Evolutionary conservation across 1,140 invertebrate species (phyloP).

Genomic region (Anthonomus grandis): DNA sequence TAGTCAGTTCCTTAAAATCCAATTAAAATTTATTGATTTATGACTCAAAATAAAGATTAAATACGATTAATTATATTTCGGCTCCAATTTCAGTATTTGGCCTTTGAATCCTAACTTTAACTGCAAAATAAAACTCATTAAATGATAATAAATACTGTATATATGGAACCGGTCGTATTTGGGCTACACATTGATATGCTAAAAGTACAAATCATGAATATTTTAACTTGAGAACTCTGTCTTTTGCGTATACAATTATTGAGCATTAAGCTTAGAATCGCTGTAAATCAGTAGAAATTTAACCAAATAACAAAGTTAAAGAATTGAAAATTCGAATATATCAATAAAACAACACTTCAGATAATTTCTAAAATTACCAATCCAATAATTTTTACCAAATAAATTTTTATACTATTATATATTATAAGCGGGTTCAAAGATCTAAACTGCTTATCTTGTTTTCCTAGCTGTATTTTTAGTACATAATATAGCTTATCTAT

Average conservation of each 20-base stretch:
- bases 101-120: too few species aligned
- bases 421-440: constrained; percentile 4
- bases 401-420: background rate
- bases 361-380: background rate
- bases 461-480: background rate
- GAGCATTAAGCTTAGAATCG: background rate
- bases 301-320: background rate
- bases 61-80: too few species aligned
- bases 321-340: background rate
- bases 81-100: too few species aligned
- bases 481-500: background rate
- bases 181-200: too few species aligned
- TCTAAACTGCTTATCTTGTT: background rate
- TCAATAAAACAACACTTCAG: background rate
- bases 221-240: too few species aligned
- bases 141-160: too few species aligned
- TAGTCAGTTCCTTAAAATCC: too few species aligned
- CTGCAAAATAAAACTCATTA: too few species aligned
- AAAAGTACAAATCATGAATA: too few species aligned
- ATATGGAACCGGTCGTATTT: too few species aligned
- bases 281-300: background rate
- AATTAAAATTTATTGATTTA: too few species aligned
- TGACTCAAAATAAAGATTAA: too few species aligned
- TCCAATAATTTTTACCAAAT: background rate
- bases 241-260: constrained; percentile 5